Conservation (phyloP, 1,140 invertebrate genomes). For the Nilaparvata lugens region DNA sequence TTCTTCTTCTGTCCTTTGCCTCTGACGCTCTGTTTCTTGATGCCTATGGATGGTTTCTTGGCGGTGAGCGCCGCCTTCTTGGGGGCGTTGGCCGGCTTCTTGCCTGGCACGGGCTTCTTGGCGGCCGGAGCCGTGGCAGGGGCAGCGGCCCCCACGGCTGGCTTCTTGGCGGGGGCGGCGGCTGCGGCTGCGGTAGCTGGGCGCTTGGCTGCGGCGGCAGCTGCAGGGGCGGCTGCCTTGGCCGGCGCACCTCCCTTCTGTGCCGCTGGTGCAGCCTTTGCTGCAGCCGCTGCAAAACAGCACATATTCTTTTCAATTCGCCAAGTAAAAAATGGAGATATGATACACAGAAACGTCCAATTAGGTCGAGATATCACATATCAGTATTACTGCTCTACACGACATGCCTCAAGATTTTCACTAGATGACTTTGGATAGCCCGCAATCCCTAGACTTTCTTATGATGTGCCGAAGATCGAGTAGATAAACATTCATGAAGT, state of each 20-base stretch:
- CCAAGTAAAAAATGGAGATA: neutral
- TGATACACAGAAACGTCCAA: neutral
- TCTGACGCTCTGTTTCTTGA: conserved; percentile 25
- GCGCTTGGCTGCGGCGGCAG: conserved; percentile 11
- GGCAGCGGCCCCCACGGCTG: conserved; percentile 15
- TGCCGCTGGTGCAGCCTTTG: conserved; percentile 18
- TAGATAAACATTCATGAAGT: too few relatives aligned
- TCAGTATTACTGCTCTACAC: too few relatives aligned
- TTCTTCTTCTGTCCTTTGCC: conserved; percentile 89
- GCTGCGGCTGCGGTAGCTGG: neutral
- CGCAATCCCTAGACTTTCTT: too few relatives aligned
- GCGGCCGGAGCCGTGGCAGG: conserved; percentile 15
- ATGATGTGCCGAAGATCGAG: too few relatives aligned
- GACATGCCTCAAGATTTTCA: too few relatives aligned
- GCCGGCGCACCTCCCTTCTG: conserved; percentile 13
- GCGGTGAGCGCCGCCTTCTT: conserved; percentile 17
- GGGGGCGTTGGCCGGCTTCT: conserved; percentile 20
- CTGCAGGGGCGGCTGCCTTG: conserved; percentile 18
- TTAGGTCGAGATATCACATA: too few relatives aligned
- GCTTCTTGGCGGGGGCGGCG: conserved; percentile 16
- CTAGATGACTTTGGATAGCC: too few relatives aligned
- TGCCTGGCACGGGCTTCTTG: conserved; percentile 15
- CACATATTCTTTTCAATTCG: neutral
- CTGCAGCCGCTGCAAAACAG: conserved; percentile 7
- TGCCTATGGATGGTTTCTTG: conserved; percentile 17